These are phyloP conservation scores for Lepeophtheirus salmonis DNA, from an alignment of 1,140 invertebrate species.

Conservation along the genomic window DNA sequence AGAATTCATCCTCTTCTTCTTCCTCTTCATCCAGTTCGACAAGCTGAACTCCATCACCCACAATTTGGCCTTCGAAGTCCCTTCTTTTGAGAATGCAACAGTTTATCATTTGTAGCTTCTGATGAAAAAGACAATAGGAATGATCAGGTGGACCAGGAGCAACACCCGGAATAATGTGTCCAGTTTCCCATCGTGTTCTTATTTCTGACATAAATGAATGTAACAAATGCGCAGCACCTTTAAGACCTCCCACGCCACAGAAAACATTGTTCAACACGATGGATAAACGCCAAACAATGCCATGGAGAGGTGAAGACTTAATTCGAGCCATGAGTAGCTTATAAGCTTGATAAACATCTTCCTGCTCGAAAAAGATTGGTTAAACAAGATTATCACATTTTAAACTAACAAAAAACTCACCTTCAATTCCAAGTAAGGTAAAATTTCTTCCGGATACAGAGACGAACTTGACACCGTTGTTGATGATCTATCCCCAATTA, in stretches of 20 bases:
- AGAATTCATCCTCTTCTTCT: constrained; percentile 26
- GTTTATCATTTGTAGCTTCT: constrained; percentile 90
- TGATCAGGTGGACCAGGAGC: constrained; percentile 52
- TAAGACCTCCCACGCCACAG: constrained; percentile 51
- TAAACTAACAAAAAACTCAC: too few species aligned
- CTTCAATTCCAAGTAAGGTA: background rate
- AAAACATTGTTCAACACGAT: constrained; percentile 56
- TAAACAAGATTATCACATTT: too few species aligned
- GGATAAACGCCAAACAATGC: constrained; percentile 63
- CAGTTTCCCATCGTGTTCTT: constrained; percentile 68
- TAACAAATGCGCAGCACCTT: constrained; percentile 71
- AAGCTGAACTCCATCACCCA: constrained; percentile 20
- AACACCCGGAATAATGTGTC: constrained; percentile 47
- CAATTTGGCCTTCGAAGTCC: constrained; percentile 21
- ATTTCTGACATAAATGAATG: constrained; percentile 76
- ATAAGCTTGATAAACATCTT: background rate
- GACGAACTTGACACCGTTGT: constrained; percentile 2
- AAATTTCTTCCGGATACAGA: constrained; percentile 13
- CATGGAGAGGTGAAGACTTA: constrained; percentile 53
- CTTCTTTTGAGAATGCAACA: constrained; percentile 55
- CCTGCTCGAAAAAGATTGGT: too few species aligned
- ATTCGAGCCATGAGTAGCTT: constrained; percentile 22
- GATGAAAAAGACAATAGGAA: constrained; percentile 72
- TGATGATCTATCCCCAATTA: background rate
- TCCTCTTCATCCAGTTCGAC: constrained; percentile 36